Evolutionary conservation across 2,113 vertebrate species (phyloP).

Genomic region (Osmerus eperlanus): DNA sequence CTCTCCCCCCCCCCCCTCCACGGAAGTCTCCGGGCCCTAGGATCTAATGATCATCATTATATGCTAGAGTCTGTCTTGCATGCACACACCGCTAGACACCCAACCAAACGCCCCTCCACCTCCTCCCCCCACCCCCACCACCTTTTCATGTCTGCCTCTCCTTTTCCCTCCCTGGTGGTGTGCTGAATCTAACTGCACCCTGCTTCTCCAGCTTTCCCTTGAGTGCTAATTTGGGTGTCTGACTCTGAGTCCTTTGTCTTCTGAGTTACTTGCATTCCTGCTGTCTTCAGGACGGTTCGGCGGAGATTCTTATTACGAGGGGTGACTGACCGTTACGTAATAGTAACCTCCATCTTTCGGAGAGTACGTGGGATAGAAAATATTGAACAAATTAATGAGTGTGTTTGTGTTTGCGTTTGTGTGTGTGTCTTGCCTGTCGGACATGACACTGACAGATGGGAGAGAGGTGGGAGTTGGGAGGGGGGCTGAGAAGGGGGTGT

Average conservation of each 20-base stretch:
- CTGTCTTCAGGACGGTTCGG: background rate
- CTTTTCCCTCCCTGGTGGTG: no score
- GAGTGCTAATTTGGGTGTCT: background rate
- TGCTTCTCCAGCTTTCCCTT: background rate
- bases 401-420: conserved; percentile 17
- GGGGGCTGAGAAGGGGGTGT: conserved; percentile 36
- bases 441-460: conserved; percentile 75
- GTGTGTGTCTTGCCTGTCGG: conserved; percentile 46
- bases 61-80: no score
- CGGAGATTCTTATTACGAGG: background rate
- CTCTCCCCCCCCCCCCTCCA: background rate
- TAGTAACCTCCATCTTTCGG: conserved; percentile 31
- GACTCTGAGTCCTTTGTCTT: background rate
- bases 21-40: background rate
- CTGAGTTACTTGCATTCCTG: background rate
- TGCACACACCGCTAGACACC: no score
- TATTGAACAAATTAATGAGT: background rate
- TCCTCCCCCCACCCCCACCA: no score
- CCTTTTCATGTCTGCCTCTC: no score
- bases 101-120: no score
- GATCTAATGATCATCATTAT: conserved; percentile 2
- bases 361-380: conserved; percentile 27
- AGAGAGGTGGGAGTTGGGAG: conserved; percentile 56
- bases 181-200: background rate
- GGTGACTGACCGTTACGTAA: conserved; percentile 21